Conservation (phyloP, 2,113 vertebrate genomes). For the Pteruthius melanotis region DNA sequence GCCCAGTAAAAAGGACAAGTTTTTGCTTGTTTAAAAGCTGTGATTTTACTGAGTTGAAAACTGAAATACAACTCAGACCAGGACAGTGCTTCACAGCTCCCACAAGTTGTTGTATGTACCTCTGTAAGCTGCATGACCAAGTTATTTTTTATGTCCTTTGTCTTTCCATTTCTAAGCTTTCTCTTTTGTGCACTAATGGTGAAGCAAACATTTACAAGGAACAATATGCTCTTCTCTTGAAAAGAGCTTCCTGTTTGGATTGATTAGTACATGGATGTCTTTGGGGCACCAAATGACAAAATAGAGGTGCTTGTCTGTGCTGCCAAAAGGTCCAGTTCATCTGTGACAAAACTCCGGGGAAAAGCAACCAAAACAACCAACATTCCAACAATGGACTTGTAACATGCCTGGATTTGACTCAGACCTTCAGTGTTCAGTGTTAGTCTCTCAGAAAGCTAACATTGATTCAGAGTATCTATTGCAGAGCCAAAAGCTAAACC, state of each 20-base stretch:
- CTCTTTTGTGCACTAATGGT: background rate
- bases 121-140: background rate
- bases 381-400: background rate
- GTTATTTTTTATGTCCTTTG: background rate
- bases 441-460: slow-evolving; percentile 44
- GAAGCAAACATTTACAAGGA: background rate
- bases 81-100: background rate
- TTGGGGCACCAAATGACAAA: background rate
- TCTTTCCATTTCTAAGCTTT: background rate
- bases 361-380: background rate
- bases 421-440: background rate
- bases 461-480: slow-evolving; percentile 31
- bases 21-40: background rate
- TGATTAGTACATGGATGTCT: background rate
- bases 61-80: background rate
- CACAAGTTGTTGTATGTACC: background rate
- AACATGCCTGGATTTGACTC: background rate
- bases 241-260: background rate
- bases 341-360: background rate
- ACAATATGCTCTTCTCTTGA: background rate
- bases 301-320: background rate
- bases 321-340: background rate
- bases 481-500: slow-evolving; percentile 59
- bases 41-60: background rate
- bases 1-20: background rate